Conservation (phyloP, 2,888 invertebrate species). For the Drosophila barbarae region DNA sequence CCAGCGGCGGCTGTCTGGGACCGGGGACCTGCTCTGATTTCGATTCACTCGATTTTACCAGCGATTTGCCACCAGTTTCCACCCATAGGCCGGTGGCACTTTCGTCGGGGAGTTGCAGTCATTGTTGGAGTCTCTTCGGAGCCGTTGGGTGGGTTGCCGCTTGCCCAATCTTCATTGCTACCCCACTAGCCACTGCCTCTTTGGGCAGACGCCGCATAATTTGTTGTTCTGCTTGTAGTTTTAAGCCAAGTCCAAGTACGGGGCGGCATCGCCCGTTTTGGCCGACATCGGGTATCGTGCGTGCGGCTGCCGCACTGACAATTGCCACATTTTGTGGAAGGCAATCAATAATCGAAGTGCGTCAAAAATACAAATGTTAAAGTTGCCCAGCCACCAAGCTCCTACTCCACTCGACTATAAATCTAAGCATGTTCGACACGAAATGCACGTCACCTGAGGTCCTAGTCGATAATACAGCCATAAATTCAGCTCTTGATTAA, state of each 20-base stretch:
- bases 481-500: slow-evolving; percentile 40
- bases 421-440: slow-evolving; percentile 36
- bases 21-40: slow-evolving; percentile 48
- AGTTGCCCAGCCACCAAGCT: slow-evolving; percentile 35
- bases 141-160: slow-evolving; percentile 46
- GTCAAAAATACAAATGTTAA: slow-evolving; percentile 67
- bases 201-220: slow-evolving; percentile 65
- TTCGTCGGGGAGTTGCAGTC: slow-evolving; percentile 34
- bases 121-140: slow-evolving; percentile 3
- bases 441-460: slow-evolving; percentile 18
- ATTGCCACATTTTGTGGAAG: slow-evolving; percentile 72
- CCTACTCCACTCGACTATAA: slow-evolving; percentile 27
- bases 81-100: slow-evolving; percentile 47
- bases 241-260: slow-evolving; percentile 51
- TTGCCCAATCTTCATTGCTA: slow-evolving; percentile 13
- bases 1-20: slow-evolving; percentile 20
- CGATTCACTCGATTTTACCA: slow-evolving; percentile 31
- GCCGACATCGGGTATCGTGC: slow-evolving; percentile 51
- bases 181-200: slow-evolving; percentile 31
- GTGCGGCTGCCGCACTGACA: slow-evolving; percentile 39
- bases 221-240: slow-evolving; percentile 63
- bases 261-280: slow-evolving; percentile 46
- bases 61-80: slow-evolving; percentile 52
- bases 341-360: slow-evolving; percentile 72
- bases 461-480: slow-evolving; percentile 25